Base-by-base conservation (phyloP, 2,888 invertebrate genomes). In the Portevinia maculata region DNA sequence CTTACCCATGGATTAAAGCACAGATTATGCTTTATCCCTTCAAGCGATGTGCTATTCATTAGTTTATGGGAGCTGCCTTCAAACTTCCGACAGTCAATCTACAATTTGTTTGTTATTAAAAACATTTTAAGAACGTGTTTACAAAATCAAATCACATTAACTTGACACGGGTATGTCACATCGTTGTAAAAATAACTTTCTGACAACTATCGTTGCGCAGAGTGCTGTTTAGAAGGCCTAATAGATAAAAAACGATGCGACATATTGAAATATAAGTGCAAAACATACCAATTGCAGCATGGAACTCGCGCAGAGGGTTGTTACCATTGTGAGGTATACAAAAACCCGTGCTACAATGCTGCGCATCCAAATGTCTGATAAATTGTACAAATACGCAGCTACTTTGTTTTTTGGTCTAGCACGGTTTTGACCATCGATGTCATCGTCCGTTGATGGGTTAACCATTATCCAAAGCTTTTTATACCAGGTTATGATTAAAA, bases 401-500 rank as follows among this genome's bases (percentile, higher is more conserved):
- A 92, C 86, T 79, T 86, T 88, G 81, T 92, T 92, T 34, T 90
- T 90, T 0, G 95, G 95, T 4, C 85, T 85, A 1, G 59, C 39
- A 6, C 79, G 67, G 11, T 65, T 48, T 9, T 79, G 65, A 0
- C 21, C 64, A 19, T 84, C 85, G 7, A 69, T 19, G 59, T 86
- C 85, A 11, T 85, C 79, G 48, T 86, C 85, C 0, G 62, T 57
- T 0, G 81, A 86, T 9, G 79, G 85, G 8, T 84, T 76, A 39
- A 79, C 88, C 87, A 91, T 91, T 79, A 92, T 92, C 95, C 95
- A 96, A 0, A 94, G 87, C 85, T 94, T 94, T 87, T 95, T 94
- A 79, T 94, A 94, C 96, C 96, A 96, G 0, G 94, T 93, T 6
- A 95, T 87, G 0, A 95, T 94, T 65, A 96, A 91, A 84, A 95